Conservation (phyloP, 1,140 invertebrate genomes). For the Catajapyx aquilonaris region DNA sequence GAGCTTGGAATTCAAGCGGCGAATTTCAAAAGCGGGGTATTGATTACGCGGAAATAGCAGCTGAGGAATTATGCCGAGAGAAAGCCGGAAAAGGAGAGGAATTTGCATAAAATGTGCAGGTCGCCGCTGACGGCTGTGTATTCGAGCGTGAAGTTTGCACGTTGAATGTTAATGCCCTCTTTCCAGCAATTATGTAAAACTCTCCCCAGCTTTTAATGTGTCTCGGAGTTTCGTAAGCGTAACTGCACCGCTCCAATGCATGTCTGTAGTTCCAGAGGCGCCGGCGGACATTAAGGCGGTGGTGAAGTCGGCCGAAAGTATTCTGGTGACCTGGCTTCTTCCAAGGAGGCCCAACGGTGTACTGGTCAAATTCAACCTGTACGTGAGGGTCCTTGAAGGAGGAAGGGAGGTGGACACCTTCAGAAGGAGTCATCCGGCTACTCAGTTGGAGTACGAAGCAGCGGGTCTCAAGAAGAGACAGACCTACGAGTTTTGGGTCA, state of each 20-base stretch:
- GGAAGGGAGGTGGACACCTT: conserved; percentile 15
- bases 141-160: no score
- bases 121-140: no score
- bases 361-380: conserved; percentile 24
- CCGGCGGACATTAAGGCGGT: conserved; percentile 26
- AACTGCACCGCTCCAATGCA: not conserved
- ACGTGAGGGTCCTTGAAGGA: conserved; percentile 16
- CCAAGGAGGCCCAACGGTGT: conserved; percentile 23
- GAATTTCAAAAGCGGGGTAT: no score
- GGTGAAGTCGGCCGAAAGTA: conserved; percentile 17
- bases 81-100: no score
- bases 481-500: conserved; percentile 41
- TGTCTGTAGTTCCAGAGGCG: conserved; percentile 21
- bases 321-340: conserved; percentile 24
- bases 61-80: no score
- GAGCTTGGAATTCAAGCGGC: no score
- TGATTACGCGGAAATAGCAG: no score
- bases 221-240: no score
- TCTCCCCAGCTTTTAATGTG: no score
- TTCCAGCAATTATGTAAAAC: no score
- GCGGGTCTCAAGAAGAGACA: conserved; percentile 28
- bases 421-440: conserved; percentile 13
- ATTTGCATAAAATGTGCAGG: no score
- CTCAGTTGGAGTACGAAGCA: conserved; percentile 24
- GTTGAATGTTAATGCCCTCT: no score